Base-by-base conservation (phyloP, 2,888 invertebrate genomes). In the Pimpla rufipes region DNA sequence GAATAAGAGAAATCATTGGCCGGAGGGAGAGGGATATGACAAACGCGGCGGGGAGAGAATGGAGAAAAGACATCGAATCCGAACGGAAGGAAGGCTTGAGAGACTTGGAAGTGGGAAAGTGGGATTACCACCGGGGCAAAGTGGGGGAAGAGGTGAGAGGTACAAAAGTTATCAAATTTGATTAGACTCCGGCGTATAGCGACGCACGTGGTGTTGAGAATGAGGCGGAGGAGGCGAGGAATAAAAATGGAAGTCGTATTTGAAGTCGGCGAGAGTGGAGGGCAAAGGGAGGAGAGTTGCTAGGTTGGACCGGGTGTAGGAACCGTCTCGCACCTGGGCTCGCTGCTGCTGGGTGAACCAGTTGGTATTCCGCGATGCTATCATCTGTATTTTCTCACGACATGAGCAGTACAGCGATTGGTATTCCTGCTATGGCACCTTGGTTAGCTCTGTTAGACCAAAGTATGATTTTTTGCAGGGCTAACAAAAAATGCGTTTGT, bases 111-210 rank as follows among this genome's bases (percentile, higher is more conserved):
- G 62, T 18, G 11, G 62, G 40, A 40, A 64, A 42, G 40, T 42
- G 16, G n/a, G 13, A 66, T 45, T 57, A 40, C 71, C n/a, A 21
- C 42, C 18, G 13, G 16, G 23, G n/a, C 21, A n/a, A 73, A 62
- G 66, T 42, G 16, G 57, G 45, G 70, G n/a, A n/a, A 40, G 64
- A 74, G 66, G 40, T 40, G 67, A 70, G 76, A 50, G 68, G 73
- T 57, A 89, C 89, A 90, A 92, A 92, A 92, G 92, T 92, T 92
- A 92, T 92, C 92, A 91, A 92, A 92, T 92, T 93, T 92, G 91
- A 92, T 92, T 92, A 92, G 91, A 91, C 88, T 90, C 85, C 85
- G 88, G 88, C 88, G 85, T 81, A 80, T 68, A 84, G 86, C 85
- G 86, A 84, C 40, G 29, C 29, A 18, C n/a, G 68, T 11, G 52